Evolutionary conservation across 2,113 vertebrate genomes (phyloP).

Genomic region (Alces alces): DNA sequence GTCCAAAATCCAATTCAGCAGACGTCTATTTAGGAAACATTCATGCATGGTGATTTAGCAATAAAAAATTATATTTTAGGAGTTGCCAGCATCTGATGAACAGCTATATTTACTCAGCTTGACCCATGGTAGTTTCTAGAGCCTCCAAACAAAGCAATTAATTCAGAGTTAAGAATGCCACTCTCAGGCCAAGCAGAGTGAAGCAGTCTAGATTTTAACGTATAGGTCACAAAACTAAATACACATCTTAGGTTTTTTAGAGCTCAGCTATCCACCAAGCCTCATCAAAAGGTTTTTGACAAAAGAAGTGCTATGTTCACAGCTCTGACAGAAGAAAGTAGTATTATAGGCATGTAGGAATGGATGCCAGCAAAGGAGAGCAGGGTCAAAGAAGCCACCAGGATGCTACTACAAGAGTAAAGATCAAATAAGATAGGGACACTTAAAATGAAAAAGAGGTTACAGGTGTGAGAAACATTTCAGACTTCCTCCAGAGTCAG

Average conservation of each 20-base stretch:
- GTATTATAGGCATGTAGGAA: neutral
- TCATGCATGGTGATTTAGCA: neutral
- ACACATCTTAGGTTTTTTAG: neutral
- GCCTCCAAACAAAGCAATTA: neutral
- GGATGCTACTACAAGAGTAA: neutral
- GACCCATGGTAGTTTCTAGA: neutral
- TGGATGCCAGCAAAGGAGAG: rapidly evolving
- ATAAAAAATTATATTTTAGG: constrained; percentile 27
- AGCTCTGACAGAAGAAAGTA: neutral
- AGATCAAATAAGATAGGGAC: neutral
- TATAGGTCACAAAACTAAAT: constrained; percentile 38
- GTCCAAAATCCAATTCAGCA: neutral
- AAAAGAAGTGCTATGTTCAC: neutral
- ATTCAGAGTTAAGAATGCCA: constrained; percentile 12
- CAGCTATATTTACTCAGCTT: neutral
- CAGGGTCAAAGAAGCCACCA: neutral
- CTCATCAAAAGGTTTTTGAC: neutral
- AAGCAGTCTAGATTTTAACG: neutral
- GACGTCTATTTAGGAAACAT: neutral
- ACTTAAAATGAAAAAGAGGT: neutral
- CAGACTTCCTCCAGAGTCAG: neutral
- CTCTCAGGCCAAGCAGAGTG: neutral
- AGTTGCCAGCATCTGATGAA: neutral
- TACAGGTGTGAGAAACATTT: neutral
- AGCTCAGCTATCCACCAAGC: neutral